Percentiles rank a stretch among this genome's conserved stretches.
Evolutionary conservation across 2,888 invertebrate genomes (phyloP).

Genomic region (Cremastinae sp.): DNA sequence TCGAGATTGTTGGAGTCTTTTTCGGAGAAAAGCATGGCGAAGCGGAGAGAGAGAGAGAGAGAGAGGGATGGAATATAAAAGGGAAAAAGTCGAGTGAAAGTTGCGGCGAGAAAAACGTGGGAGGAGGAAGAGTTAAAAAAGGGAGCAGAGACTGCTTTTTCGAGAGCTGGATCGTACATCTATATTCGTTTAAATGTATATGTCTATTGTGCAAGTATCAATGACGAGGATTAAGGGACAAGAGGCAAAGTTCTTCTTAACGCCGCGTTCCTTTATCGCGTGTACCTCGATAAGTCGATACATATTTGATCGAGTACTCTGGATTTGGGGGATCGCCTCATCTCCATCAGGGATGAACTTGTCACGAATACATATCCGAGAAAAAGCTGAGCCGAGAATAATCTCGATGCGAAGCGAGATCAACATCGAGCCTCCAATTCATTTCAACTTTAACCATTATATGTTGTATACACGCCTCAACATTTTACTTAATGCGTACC

Average conservation of each 20-base stretch:
- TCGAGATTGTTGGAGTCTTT: slow-evolving; percentile 29
- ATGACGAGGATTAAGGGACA: slow-evolving; percentile 24
- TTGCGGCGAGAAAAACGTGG: slow-evolving; percentile 2
- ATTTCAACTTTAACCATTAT: no score
- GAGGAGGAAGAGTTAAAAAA: slow-evolving; percentile 21
- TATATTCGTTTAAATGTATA: slow-evolving; percentile 24
- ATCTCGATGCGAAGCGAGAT: background rate
- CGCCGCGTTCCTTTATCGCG: slow-evolving; percentile 47
- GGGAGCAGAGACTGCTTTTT: slow-evolving; percentile 40
- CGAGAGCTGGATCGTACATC: slow-evolving; percentile 1
- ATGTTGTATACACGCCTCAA: no score
- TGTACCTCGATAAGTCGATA: slow-evolving; percentile 63
- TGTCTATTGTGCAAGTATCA: slow-evolving; percentile 24
- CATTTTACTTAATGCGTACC: no score
- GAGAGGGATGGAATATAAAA: no score
- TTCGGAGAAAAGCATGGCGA: slow-evolving; percentile 31
- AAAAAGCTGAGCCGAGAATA: no score
- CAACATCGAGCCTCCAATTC: slow-evolving; percentile 2
- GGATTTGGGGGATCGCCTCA: slow-evolving; percentile 24
- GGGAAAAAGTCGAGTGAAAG: background rate
- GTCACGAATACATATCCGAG: slow-evolving; percentile 1
- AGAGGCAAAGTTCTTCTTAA: slow-evolving; percentile 35
- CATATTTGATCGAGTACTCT: slow-evolving; percentile 70
- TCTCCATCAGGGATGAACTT: background rate
- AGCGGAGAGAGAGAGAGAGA: background rate